Conservation (phyloP, 2,888 invertebrate species). For the Thyatira batis region DNA sequence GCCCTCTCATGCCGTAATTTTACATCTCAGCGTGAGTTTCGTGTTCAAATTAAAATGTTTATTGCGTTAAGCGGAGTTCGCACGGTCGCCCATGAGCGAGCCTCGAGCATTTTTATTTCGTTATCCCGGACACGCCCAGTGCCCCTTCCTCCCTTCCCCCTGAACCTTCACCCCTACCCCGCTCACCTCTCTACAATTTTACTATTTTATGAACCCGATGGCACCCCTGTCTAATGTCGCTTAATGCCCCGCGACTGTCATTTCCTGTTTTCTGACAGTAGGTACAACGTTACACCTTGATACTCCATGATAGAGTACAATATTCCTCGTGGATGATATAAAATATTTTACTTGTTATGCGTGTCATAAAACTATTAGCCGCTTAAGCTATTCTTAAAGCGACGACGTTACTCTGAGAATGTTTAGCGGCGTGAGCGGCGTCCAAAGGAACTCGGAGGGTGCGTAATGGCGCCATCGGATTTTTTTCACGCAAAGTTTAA, state of each 20-base stretch:
- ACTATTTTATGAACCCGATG: constrained; percentile 67
- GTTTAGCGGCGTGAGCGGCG: constrained; percentile 59
- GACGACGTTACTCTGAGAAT: constrained; percentile 64
- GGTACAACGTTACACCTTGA: constrained; percentile 46
- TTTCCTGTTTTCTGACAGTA: constrained; percentile 45
- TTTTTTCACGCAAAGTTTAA: constrained; percentile 56
- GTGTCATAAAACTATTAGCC: constrained; percentile 82
- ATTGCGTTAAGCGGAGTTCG: constrained; percentile 79
- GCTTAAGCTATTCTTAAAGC: constrained; percentile 78
- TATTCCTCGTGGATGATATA: constrained; percentile 29
- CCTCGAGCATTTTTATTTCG: constrained; percentile 77
- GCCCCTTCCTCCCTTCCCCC: constrained; percentile 44
- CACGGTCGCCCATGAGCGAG: constrained; percentile 65
- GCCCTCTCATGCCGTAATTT: constrained; percentile 72
- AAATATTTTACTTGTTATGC: constrained; percentile 66
- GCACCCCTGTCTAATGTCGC: constrained; percentile 73
- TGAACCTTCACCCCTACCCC: constrained; percentile 34
- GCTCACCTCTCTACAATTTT: constrained; percentile 55
- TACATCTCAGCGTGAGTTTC: constrained; percentile 79
- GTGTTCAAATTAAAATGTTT: constrained; percentile 82
- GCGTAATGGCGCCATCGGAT: constrained; percentile 67
- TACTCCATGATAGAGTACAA: constrained; percentile 41
- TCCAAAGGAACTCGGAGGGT: constrained; percentile 51
- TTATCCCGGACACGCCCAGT: constrained; percentile 68
- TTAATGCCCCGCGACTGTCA: constrained; percentile 74